Evolutionary conservation across 1,140 invertebrate species (phyloP).

Genomic region (Carposina sasakii): DNA sequence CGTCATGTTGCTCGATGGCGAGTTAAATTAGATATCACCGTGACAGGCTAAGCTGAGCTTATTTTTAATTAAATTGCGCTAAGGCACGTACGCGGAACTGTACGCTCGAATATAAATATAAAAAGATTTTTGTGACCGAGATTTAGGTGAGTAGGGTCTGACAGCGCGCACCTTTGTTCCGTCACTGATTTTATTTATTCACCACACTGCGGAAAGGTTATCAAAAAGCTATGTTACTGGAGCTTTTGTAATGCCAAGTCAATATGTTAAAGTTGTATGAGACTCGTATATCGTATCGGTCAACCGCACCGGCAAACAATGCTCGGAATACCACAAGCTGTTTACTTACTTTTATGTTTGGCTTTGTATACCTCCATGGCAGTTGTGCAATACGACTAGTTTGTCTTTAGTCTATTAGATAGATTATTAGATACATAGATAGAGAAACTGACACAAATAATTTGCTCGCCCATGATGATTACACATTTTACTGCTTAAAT

Average conservation of each 20-base stretch:
- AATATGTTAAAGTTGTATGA: not conserved
- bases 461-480: no score
- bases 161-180: conserved; percentile 26
- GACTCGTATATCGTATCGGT: not conserved
- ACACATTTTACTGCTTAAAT: no score
- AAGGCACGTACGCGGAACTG: conserved; percentile 11
- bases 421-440: no score
- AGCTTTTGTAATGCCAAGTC: not conserved
- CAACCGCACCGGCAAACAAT: no score
- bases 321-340: not conserved
- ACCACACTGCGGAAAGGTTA: conserved; percentile 13
- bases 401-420: no score
- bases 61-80: conserved; percentile 23
- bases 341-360: conserved; percentile 3
- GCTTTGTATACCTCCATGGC: no score
- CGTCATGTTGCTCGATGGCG: conserved; percentile 10
- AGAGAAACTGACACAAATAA: no score
- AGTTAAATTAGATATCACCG: conserved; percentile 20
- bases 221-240: conserved; percentile 29
- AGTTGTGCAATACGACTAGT: no score
- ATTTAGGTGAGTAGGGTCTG: conserved; percentile 36
- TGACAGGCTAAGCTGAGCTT: conserved; percentile 9
- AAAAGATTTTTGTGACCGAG: conserved; percentile 31
- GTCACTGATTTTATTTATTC: conserved; percentile 26
- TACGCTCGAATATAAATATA: conserved; percentile 27